Conservation (phyloP, 2,113 vertebrate genomes). For the Onychostoma macrolepis region DNA sequence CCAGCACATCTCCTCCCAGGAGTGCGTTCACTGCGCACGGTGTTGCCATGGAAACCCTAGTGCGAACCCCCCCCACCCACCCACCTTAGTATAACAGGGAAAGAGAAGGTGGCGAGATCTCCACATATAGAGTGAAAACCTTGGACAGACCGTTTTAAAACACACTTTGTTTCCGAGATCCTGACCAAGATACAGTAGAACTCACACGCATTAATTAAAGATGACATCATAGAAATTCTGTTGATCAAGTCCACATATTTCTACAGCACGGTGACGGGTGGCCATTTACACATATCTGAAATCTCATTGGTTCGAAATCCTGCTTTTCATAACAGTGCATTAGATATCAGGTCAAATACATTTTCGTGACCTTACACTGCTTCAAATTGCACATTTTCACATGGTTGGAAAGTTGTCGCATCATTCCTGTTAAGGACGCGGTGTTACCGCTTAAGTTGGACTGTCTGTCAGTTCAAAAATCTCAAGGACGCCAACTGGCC, state of each 20-base stretch:
- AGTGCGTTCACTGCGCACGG: slow-evolving; percentile 57
- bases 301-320: neutral
- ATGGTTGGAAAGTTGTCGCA: neutral
- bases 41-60: slow-evolving; percentile 75
- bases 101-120: slow-evolving; percentile 48
- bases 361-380: neutral
- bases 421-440: neutral
- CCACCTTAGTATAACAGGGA: slow-evolving; percentile 62
- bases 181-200: neutral
- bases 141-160: slow-evolving; percentile 24
- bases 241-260: neutral
- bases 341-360: neutral
- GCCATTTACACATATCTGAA: too few relatives aligned
- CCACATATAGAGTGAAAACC: neutral
- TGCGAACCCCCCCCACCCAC: slow-evolving; percentile 56
- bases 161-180: neutral
- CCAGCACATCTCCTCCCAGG: slow-evolving; percentile 64
- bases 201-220: slow-evolving; percentile 21
- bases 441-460: neutral
- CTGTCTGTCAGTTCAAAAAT: neutral
- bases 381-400: neutral
- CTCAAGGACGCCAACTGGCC: neutral
- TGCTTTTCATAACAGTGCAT: neutral
- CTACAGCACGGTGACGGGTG: neutral
- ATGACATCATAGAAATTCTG: neutral